Evolutionary conservation across 2,113 vertebrate species (phyloP).

Genomic region (Sialia sialis): DNA sequence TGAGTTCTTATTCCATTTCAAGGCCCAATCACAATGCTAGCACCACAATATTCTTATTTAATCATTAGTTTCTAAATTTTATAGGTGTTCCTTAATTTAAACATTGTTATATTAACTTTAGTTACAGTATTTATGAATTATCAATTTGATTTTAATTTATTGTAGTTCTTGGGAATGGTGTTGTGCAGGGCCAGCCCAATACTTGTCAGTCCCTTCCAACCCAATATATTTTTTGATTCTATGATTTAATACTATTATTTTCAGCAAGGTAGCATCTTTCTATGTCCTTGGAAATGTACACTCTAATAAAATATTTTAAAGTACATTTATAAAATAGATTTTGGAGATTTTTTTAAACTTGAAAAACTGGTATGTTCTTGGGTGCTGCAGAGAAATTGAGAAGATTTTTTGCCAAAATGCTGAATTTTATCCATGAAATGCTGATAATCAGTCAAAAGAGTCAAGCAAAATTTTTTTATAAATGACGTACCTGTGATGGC

Average conservation of each 20-base stretch:
- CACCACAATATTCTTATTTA: background rate
- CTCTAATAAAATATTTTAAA: background rate
- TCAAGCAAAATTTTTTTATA: background rate
- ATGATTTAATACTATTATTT: background rate
- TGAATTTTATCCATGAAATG: background rate
- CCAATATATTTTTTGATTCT: background rate
- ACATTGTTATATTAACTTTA: background rate
- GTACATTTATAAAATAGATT: background rate
- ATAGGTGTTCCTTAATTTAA: background rate
- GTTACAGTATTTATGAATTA: background rate
- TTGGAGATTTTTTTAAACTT: background rate
- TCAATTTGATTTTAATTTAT: background rate
- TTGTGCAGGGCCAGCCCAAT: fast-evolving
- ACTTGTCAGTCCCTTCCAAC: background rate
- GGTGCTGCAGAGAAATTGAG: background rate
- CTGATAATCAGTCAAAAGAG: background rate
- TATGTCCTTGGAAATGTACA: background rate
- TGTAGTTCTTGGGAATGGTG: background rate
- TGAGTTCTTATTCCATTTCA: background rate
- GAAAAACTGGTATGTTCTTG: background rate
- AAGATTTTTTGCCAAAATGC: background rate
- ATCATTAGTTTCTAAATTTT: background rate
- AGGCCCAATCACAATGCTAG: background rate
- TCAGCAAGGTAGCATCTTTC: background rate
- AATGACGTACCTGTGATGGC: background rate